Percentiles rank a stretch among this genome's conserved stretches.
phyloP scores from a whole-genome alignment of 2,797 vertebrate species.

The Acipenser oxyrinchus region DNA sequence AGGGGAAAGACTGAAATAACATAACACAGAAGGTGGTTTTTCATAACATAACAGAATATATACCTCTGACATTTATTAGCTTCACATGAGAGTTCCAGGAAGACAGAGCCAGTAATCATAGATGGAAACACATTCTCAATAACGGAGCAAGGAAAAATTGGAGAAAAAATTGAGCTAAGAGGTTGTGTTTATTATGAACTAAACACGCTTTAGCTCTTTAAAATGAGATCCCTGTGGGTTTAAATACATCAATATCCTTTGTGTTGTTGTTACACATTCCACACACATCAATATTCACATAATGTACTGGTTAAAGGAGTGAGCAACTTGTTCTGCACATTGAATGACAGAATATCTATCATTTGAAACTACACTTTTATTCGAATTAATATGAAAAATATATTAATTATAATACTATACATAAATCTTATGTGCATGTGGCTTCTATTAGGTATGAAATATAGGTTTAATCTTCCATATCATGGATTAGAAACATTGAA shows the following conservation, averaged over 20 bases:
- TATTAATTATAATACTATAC: too few relatives aligned
- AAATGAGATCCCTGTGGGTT: constrained; percentile 44
- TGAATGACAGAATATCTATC: too few relatives aligned
- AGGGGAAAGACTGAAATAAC: constrained; percentile 42
- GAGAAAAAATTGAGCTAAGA: constrained; percentile 28
- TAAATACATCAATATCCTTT: constrained; percentile 55
- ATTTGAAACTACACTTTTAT: too few relatives aligned
- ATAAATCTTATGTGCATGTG: too few relatives aligned
- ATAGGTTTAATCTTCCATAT: too few relatives aligned
- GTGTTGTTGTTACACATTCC: constrained; percentile 45
- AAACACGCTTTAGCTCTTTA: constrained; percentile 25
- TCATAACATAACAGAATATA: constrained; percentile 54
- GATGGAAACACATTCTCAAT: constrained; percentile 25
- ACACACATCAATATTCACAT: constrained; percentile 35
- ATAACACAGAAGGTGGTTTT: constrained; percentile 48
- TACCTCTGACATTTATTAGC: constrained; percentile 57
- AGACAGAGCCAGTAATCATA: constrained; percentile 37
- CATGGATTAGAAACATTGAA: too few relatives aligned
- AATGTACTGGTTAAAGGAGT: constrained; percentile 30
- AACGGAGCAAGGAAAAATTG: constrained; percentile 20
- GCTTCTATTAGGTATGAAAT: too few relatives aligned
- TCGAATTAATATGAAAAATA: too few relatives aligned
- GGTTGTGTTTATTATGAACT: constrained; percentile 36
- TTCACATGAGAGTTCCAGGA: constrained; percentile 32
- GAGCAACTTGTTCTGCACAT: too few relatives aligned